Evolutionary conservation across 2,797 vertebrate species (phyloP).

Genomic region (Salmo trutta): DNA sequence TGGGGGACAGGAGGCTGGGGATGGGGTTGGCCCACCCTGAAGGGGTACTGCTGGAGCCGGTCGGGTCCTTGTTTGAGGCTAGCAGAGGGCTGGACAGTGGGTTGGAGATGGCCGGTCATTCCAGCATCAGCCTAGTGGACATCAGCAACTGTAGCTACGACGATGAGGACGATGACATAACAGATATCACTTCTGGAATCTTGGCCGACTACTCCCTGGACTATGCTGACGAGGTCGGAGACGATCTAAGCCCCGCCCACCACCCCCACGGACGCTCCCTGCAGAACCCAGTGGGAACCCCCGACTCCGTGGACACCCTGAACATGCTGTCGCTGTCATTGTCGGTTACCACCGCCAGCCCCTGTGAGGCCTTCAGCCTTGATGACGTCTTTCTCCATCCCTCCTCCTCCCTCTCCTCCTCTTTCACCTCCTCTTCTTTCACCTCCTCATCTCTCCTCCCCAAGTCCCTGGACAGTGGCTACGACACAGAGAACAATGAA

Average conservation of each 20-base stretch:
- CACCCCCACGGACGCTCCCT: constrained; percentile 55
- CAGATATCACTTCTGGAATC: constrained; percentile 81
- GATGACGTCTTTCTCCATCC: constrained; percentile 61
- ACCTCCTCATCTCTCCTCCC: constrained; percentile 73
- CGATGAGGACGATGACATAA: constrained; percentile 78
- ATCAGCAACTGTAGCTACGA: constrained; percentile 79
- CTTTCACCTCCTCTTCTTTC: background rate
- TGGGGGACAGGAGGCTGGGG: constrained; percentile 57
- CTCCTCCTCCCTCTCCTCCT: background rate
- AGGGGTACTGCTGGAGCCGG: background rate
- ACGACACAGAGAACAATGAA: constrained; percentile 96
- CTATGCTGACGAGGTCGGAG: constrained; percentile 47
- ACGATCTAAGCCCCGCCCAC: constrained; percentile 61
- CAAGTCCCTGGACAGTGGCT: constrained; percentile 92
- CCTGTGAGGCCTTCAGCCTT: constrained; percentile 77
- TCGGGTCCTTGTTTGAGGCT: constrained; percentile 49
- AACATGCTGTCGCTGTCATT: constrained; percentile 82
- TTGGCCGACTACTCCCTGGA: constrained; percentile 83
- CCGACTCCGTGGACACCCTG: constrained; percentile 78
- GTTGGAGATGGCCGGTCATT: constrained; percentile 58
- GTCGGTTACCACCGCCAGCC: constrained; percentile 68
- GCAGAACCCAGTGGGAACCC: constrained; percentile 79
- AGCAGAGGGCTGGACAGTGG: constrained; percentile 39
- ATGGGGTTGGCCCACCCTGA: constrained; percentile 68
- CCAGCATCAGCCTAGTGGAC: constrained; percentile 69